Conservation (phyloP, 2,113 vertebrate species). For the Dicaeum eximium region DNA sequence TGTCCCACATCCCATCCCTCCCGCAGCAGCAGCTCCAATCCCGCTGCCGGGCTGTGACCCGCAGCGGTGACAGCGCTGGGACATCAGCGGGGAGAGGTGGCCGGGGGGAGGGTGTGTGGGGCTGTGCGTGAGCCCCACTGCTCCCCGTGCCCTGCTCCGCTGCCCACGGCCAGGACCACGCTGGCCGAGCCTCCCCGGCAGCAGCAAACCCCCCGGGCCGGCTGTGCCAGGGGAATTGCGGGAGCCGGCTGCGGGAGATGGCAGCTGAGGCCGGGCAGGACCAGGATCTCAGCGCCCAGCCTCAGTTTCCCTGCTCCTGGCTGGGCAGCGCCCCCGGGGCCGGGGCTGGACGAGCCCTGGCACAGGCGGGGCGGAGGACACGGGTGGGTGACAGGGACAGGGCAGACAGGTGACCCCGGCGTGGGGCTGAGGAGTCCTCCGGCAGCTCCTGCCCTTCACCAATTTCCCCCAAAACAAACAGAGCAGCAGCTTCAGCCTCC, state of each 20-base stretch:
- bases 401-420: not conserved
- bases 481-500: not conserved
- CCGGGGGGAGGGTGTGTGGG: not conserved
- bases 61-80: fast-evolving
- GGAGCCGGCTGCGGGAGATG: fast-evolving
- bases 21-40: not conserved
- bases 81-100: not conserved
- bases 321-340: not conserved
- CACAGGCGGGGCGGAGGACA: fast-evolving
- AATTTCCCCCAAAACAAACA: not conserved
- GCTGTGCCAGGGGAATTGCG: fast-evolving
- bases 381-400: fast-evolving
- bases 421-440: not conserved
- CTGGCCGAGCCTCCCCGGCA: fast-evolving
- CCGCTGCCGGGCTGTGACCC: not conserved
- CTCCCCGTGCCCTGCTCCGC: not conserved
- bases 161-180: fast-evolving
- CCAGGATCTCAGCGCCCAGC: not conserved
- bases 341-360: not conserved
- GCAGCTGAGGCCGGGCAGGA: not conserved
- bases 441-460: not conserved
- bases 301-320: not conserved
- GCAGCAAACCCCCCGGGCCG: fast-evolving
- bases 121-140: not conserved
- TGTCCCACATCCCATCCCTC: not conserved